phyloP scores from a whole-genome alignment of 2,888 invertebrate genomes.

The Baronia brevicornis region DNA sequence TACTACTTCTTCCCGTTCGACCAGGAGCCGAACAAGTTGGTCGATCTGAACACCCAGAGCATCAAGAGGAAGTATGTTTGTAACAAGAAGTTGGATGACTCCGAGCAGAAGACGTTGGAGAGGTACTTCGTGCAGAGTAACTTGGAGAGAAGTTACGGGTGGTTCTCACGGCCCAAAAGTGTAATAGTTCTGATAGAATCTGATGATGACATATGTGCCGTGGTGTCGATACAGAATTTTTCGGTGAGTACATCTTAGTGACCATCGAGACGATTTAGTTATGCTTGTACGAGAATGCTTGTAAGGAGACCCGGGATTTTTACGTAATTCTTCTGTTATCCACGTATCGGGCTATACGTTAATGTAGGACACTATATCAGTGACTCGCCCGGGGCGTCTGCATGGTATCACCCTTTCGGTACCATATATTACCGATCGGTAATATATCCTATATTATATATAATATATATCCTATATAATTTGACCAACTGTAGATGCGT shows the following conservation, averaged over 20 bases:
- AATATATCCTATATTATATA: too few relatives aligned
- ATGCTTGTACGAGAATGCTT: too few relatives aligned
- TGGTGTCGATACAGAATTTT: constrained; percentile 86
- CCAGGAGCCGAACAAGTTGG: constrained; percentile 36
- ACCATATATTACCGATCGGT: too few relatives aligned
- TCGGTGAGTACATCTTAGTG: too few relatives aligned
- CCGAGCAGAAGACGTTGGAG: constrained; percentile 27
- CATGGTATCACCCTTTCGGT: too few relatives aligned
- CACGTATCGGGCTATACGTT: too few relatives aligned
- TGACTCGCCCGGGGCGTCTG: too few relatives aligned
- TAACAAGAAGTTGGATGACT: constrained; percentile 60
- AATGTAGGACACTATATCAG: too few relatives aligned
- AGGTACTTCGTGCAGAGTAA: constrained; percentile 32
- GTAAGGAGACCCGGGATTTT: too few relatives aligned
- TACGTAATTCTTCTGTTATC: background rate
- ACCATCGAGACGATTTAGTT: too few relatives aligned
- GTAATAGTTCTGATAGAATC: constrained; percentile 80
- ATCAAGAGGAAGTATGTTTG: constrained; percentile 68
- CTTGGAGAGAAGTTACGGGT: constrained; percentile 27
- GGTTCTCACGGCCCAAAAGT: constrained; percentile 55
- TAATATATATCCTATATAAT: too few relatives aligned
- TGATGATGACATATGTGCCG: constrained; percentile 81
- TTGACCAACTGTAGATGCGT: too few relatives aligned
- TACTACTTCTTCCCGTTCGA: constrained; percentile 75
- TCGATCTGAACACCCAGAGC: constrained; percentile 40